Evolutionary conservation across 2,888 invertebrate species (phyloP).

Genomic region (Synanthedon myopaeformis): DNA sequence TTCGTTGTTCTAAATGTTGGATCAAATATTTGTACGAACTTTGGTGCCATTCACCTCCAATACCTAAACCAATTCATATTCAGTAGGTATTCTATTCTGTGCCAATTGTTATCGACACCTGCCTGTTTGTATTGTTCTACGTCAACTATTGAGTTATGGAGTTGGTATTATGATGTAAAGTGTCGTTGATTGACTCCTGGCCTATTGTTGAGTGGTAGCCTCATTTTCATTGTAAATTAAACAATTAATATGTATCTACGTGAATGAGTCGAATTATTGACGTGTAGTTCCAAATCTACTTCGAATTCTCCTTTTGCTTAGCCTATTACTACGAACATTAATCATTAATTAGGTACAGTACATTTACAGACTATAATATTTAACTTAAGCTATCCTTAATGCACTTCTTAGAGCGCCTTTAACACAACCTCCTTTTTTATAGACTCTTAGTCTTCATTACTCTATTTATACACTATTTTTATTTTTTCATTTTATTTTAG

Average conservation of each 20-base stretch:
- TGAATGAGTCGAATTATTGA: not conserved
- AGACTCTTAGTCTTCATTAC: too few relatives aligned
- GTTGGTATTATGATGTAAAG: conserved; percentile 1
- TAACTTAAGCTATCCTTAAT: too few relatives aligned
- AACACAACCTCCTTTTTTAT: too few relatives aligned
- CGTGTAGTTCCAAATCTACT: too few relatives aligned
- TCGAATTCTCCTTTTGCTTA: too few relatives aligned
- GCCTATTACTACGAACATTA: too few relatives aligned
- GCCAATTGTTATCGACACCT: not conserved
- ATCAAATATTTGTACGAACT: not conserved
- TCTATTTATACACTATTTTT: too few relatives aligned
- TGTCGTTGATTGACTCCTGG: not conserved
- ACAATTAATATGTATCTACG: conserved; percentile 17
- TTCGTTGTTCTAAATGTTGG: too few relatives aligned
- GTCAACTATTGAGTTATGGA: not conserved
- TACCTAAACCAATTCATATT: not conserved
- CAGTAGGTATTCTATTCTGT: not conserved
- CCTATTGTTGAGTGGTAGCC: conserved; percentile 8
- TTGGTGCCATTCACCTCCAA: not conserved
- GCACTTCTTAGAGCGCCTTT: too few relatives aligned
- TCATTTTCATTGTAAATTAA: conserved; percentile 51
- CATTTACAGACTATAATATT: too few relatives aligned
- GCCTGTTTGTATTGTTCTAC: not conserved
- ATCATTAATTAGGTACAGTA: too few relatives aligned
- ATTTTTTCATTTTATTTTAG: too few relatives aligned